Conservation (phyloP, 2,113 vertebrate genomes). For the Gambusia holbrooki region DNA sequence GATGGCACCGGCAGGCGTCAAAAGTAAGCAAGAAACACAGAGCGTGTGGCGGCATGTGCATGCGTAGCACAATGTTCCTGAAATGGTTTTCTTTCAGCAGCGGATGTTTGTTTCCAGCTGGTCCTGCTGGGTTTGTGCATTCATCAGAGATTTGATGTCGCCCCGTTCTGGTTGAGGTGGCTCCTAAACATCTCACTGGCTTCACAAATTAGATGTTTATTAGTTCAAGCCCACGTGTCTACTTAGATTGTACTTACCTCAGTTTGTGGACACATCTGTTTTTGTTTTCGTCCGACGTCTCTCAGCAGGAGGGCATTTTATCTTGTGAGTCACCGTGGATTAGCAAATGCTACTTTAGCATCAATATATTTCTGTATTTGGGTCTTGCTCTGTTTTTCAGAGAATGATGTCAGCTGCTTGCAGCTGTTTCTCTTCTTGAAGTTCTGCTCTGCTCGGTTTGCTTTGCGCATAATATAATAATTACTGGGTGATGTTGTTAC, state of each 20-base stretch:
- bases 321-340: conserved; percentile 6
- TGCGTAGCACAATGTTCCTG: conserved; percentile 4
- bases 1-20: conserved; percentile 93
- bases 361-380: conserved; percentile 29
- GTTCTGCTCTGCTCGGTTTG: conserved; percentile 33
- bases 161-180: conserved; percentile 7
- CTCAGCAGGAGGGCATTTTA: neutral
- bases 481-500: conserved; percentile 49
- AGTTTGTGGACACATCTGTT: neutral
- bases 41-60: conserved; percentile 7
- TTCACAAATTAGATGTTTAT: conserved; percentile 30
- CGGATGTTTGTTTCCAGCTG: conserved; percentile 19
- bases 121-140: conserved; percentile 7
- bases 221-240: conserved; percentile 28
- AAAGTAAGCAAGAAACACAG: conserved; percentile 82
- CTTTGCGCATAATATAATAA: conserved; percentile 60
- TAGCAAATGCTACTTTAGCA: conserved; percentile 26
- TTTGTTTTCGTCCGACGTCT: neutral
- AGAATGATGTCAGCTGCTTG: conserved; percentile 19
- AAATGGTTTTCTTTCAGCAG: conserved; percentile 4
- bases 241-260: neutral
- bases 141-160: conserved; percentile 12
- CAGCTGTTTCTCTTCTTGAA: conserved; percentile 20
- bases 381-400: conserved; percentile 25
- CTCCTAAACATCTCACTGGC: conserved; percentile 28